Base-by-base conservation (phyloP, 2,888 invertebrate species). In the Pocota personata region DNA sequence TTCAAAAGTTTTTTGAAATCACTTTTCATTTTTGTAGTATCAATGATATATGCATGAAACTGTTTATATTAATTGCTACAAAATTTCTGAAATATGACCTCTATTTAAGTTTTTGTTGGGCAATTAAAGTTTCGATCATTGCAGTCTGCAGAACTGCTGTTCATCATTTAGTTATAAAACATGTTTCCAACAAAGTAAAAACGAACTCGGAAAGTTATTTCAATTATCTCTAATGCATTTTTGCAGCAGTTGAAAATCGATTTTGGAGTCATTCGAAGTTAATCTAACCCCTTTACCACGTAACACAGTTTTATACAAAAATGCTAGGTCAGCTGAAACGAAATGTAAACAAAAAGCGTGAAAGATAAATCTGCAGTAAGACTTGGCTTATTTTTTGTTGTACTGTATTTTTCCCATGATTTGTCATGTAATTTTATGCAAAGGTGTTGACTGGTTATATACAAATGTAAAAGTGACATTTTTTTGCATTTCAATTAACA, bases 141-240 rank as follows among this genome's bases (percentile, higher is more conserved):
- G n/a, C n/a, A n/a, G n/a, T n/a, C n/a, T n/a, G n/a, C n/a, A n/a
- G n/a, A n/a, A n/a, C n/a, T n/a, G n/a, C n/a, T n/a, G n/a, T n/a
- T n/a, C n/a, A n/a, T n/a, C n/a, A n/a, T n/a, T n/a, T n/a, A n/a
- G n/a, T n/a, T n/a, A n/a, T n/a, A n/a, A n/a, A n/a, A n/a, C n/a
- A n/a, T n/a, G n/a, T n/a, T n/a, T n/a, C n/a, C n/a, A n/a, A n/a
- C n/a, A n/a, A n/a, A n/a, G n/a, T n/a, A n/a, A 32, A 32, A 32
- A 10, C 12, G 21, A 37, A 6, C 19, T 16, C 35, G 21, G 14
- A 52, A 52, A 52, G 52, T 16, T 8, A 16, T 62, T 16, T 24
- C 19, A 72, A 62, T 50, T 72, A 72, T n/a, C 35, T 12, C 60
- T 50, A 37, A 60, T 72, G 40, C 62, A n/a, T 40, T 40, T 60